These are phyloP conservation scores for Lordiphosa clarofinis DNA, from an alignment of 1,140 invertebrate species.

Conservation along the genomic window DNA sequence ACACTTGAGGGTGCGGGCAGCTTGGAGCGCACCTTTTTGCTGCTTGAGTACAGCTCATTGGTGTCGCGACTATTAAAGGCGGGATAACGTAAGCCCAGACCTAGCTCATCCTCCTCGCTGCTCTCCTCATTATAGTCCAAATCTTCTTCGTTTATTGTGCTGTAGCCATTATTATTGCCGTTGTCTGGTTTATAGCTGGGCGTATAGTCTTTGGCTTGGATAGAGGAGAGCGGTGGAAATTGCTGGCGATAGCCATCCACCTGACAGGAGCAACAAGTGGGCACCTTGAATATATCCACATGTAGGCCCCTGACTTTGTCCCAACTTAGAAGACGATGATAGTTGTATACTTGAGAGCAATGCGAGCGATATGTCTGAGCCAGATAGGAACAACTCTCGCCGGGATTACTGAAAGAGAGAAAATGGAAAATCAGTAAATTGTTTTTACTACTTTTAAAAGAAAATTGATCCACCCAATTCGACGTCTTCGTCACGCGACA, in stretches of 20 bases:
- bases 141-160: constrained; percentile 68
- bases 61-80: constrained; percentile 44
- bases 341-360: constrained; percentile 92
- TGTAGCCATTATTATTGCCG: constrained; percentile 52
- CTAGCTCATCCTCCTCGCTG: constrained; percentile 67
- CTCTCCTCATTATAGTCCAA: constrained; percentile 70
- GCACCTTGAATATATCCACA: constrained; percentile 93
- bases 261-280: constrained; percentile 91
- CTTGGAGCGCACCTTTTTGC: constrained; percentile 64
- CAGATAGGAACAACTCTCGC: constrained; percentile 88
- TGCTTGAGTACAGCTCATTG: constrained; percentile 60
- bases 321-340: constrained; percentile 92
- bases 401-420: constrained; percentile 83
- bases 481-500: too few relatives aligned
- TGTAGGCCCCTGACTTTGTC: constrained; percentile 89
- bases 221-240: constrained; percentile 81
- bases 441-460: background rate
- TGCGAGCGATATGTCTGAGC: constrained; percentile 90
- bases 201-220: constrained; percentile 65
- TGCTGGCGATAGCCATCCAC: constrained; percentile 87
- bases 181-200: constrained; percentile 26
- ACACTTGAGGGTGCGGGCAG: constrained; percentile 55
- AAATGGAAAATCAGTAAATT: constrained; percentile 2
- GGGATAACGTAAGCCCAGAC: constrained; percentile 38
- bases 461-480: too few relatives aligned